Conservation (phyloP, 2,888 invertebrate species). For the Ornithoptera priamus region DNA sequence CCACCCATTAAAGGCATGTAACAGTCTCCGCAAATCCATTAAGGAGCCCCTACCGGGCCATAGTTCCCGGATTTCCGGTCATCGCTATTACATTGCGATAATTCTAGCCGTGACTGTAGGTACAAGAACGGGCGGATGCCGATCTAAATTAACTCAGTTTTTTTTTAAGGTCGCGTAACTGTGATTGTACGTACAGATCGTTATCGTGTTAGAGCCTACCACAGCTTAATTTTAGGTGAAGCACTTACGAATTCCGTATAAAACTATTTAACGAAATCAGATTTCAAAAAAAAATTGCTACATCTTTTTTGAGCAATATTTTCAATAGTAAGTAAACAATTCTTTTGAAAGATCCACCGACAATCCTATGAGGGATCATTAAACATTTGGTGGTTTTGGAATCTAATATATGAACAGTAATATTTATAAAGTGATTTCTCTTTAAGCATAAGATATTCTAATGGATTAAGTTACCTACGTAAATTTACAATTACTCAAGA, state of each 20-base stretch:
- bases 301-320: no score
- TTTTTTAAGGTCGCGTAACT: background rate
- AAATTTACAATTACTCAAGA: slow-evolving; percentile 1
- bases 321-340: background rate
- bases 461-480: background rate
- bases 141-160: background rate
- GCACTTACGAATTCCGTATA: no score
- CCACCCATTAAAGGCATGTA: slow-evolving; percentile 21
- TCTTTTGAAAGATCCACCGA: background rate
- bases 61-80: slow-evolving; percentile 22
- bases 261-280: no score
- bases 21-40: slow-evolving; percentile 21
- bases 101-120: slow-evolving; percentile 5
- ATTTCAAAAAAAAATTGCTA: no score
- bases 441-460: background rate
- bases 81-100: slow-evolving; percentile 16
- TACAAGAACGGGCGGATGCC: background rate
- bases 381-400: background rate
- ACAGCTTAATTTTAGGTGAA: background rate
- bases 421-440: background rate
- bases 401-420: background rate
- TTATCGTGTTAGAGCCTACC: background rate
- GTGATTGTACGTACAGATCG: background rate
- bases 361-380: background rate
- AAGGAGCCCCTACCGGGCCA: slow-evolving; percentile 6